Percentiles rank a stretch among this genome's conserved stretches.
Evolutionary conservation across 1,140 invertebrate genomes (phyloP).

Genomic region (Drosophila guanche): DNA sequence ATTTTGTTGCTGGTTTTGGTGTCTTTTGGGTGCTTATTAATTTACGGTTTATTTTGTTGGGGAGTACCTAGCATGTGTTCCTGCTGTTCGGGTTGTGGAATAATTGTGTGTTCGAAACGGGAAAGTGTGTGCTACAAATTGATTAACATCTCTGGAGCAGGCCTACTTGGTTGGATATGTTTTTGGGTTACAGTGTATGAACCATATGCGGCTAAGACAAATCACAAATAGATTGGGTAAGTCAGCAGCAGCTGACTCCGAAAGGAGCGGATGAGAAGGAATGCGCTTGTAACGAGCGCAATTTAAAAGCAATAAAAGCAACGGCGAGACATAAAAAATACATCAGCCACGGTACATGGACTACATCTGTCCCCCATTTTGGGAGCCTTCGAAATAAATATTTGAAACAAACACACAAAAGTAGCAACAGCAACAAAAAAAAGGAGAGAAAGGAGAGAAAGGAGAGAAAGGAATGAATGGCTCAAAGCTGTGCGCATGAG

Average conservation of each 20-base stretch:
- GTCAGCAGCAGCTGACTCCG: slow-evolving; percentile 11
- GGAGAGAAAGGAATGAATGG: slow-evolving; percentile 28
- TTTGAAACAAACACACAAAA: slow-evolving; percentile 57
- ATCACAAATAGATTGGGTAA: slow-evolving; percentile 48
- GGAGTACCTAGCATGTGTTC: background rate
- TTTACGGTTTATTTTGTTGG: background rate
- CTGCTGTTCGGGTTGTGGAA: too few relatives aligned
- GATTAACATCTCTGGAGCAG: slow-evolving; percentile 27
- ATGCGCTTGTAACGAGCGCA: slow-evolving; percentile 59
- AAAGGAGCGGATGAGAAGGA: slow-evolving; percentile 11
- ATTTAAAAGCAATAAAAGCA: slow-evolving; percentile 76
- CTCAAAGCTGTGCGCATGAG: slow-evolving; percentile 71
- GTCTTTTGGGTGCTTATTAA: background rate
- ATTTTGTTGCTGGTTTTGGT: slow-evolving; percentile 30
- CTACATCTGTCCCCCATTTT: slow-evolving; percentile 46
- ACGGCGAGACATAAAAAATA: slow-evolving; percentile 73
- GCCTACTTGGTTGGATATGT: slow-evolving; percentile 24
- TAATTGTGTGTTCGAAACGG: background rate
- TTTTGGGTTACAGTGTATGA: background rate
- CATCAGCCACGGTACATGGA: slow-evolving; percentile 56
- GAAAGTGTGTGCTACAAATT: slow-evolving; percentile 2
- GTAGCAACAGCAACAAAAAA: slow-evolving; percentile 6
- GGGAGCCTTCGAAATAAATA: slow-evolving; percentile 64
- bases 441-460: slow-evolving; percentile 8
- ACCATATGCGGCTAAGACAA: slow-evolving; percentile 25